phyloP scores from a whole-genome alignment of 1,140 invertebrate species.

The Drosophila chauvacae region DNA sequence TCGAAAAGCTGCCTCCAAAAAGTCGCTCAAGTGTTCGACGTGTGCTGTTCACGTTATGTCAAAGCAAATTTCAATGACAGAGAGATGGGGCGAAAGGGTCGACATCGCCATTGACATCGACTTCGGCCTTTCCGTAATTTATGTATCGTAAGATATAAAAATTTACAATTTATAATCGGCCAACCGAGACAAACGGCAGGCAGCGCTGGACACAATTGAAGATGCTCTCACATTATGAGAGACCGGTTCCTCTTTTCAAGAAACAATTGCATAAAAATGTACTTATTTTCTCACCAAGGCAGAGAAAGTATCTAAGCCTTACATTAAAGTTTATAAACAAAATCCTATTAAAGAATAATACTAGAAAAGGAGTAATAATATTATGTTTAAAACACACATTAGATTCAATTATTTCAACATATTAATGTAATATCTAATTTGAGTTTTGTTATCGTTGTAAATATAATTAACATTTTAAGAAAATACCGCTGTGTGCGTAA shows the following conservation, averaged over 20 bases:
- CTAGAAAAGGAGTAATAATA: no score
- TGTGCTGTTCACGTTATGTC: constrained; percentile 36
- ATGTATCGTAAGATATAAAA: constrained; percentile 48
- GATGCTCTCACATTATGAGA: constrained; percentile 38
- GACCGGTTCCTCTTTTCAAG: constrained; percentile 36
- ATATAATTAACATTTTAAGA: no score
- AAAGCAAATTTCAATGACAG: constrained; percentile 29
- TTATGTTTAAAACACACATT: no score
- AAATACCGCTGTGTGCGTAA: no score
- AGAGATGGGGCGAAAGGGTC: constrained; percentile 9
- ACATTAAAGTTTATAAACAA: background rate
- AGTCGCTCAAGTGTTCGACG: constrained; percentile 58
- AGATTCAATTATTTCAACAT: no score
- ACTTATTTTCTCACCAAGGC: constrained; percentile 55
- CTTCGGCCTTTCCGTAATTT: constrained; percentile 26
- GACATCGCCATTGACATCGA: background rate
- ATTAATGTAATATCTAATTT: no score
- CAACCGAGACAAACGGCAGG: constrained; percentile 22
- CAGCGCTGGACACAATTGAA: constrained; percentile 15
- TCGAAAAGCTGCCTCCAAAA: constrained; percentile 54
- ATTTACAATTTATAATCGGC: constrained; percentile 50
- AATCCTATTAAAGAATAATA: background rate
- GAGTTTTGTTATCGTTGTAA: no score
- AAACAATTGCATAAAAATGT: background rate
- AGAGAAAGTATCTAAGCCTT: constrained; percentile 59